Evolutionary conservation across 1,140 invertebrate species (phyloP).

Genomic region (Pseudomyrmex concolor): DNA sequence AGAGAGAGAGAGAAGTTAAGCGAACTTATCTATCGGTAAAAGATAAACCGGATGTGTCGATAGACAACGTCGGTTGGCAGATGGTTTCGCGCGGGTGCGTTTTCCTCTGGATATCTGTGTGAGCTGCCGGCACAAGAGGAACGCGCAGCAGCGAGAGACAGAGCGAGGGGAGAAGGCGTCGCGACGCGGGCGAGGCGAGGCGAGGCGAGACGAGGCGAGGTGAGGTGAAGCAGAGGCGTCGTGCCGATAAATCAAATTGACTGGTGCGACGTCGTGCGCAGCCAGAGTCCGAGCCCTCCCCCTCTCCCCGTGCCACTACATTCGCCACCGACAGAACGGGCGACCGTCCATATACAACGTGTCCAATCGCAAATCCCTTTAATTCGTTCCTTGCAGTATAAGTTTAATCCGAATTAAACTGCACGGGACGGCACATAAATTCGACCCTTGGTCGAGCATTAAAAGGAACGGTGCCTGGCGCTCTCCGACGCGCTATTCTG

Average conservation of each 20-base stretch:
- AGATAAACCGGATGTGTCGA: conserved; percentile 68
- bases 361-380: conserved; percentile 83
- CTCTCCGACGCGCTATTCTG: conserved; percentile 39
- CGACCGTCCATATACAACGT: conserved; percentile 78
- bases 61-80: conserved; percentile 67
- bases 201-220: conserved; percentile 65
- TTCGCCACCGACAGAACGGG: conserved; percentile 70
- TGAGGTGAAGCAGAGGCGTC: conserved; percentile 65
- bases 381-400: conserved; percentile 82
- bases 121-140: conserved; percentile 21
- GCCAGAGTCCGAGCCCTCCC: conserved; percentile 70
- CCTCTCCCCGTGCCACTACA: conserved; percentile 32
- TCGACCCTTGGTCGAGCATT: conserved; percentile 75
- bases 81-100: conserved; percentile 34
- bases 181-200: conserved; percentile 63
- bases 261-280: conserved; percentile 79
- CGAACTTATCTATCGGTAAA: conserved; percentile 63
- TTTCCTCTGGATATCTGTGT: conserved; percentile 37
- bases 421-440: conserved; percentile 80
- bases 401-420: conserved; percentile 83
- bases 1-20: conserved; percentile 52
- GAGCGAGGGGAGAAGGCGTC: conserved; percentile 68
- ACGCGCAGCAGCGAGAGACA: conserved; percentile 33
- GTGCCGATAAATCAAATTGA: conserved; percentile 81
- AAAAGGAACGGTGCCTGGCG: conserved; percentile 70